These are phyloP conservation scores for Drosophila nigromelanica DNA, from an alignment of 1,140 invertebrate genomes.

Conservation along the genomic window DNA sequence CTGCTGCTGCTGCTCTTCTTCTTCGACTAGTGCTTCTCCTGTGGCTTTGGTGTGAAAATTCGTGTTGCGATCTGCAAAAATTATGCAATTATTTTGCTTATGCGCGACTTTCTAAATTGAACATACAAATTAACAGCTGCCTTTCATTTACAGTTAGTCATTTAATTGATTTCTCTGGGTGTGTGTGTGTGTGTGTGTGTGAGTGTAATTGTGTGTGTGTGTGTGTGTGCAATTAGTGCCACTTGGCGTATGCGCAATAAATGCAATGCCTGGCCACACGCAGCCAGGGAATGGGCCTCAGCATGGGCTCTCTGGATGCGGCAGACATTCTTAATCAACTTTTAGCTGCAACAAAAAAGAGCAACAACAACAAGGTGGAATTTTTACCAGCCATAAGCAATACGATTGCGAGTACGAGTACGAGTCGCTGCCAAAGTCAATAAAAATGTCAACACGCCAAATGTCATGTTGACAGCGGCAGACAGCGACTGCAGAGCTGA, in stretches of 20 bases:
- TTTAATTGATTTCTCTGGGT: slow-evolving; percentile 46
- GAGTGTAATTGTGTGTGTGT: not conserved
- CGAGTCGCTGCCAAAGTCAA: slow-evolving; percentile 73
- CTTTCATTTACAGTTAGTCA: slow-evolving; percentile 42
- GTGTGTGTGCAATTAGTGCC: slow-evolving; percentile 60
- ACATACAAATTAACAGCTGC: slow-evolving; percentile 53
- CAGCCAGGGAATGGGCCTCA: slow-evolving; percentile 18
- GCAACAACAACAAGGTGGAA: slow-evolving; percentile 15
- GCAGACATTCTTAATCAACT: slow-evolving; percentile 76
- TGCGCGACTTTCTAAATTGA: slow-evolving; percentile 67
- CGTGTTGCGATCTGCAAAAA: slow-evolving; percentile 32
- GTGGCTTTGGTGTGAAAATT: slow-evolving; percentile 48
- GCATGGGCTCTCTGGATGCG: slow-evolving; percentile 16
- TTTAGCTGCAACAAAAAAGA: slow-evolving; percentile 47
- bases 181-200: not conserved
- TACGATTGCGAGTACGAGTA: slow-evolving; percentile 14
- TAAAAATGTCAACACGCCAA: slow-evolving; percentile 82
- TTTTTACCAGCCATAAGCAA: slow-evolving; percentile 21
- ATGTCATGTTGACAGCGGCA: slow-evolving; percentile 80
- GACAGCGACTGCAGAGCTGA: slow-evolving; percentile 40
- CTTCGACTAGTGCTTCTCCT: not conserved
- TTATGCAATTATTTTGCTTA: slow-evolving; percentile 64
- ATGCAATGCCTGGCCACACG: slow-evolving; percentile 49
- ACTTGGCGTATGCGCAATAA: slow-evolving; percentile 77
- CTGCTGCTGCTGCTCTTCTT: too few relatives aligned